These are phyloP conservation scores for Indicator maculatus DNA, from an alignment of 2,113 vertebrate genomes.

Conservation along the genomic window DNA sequence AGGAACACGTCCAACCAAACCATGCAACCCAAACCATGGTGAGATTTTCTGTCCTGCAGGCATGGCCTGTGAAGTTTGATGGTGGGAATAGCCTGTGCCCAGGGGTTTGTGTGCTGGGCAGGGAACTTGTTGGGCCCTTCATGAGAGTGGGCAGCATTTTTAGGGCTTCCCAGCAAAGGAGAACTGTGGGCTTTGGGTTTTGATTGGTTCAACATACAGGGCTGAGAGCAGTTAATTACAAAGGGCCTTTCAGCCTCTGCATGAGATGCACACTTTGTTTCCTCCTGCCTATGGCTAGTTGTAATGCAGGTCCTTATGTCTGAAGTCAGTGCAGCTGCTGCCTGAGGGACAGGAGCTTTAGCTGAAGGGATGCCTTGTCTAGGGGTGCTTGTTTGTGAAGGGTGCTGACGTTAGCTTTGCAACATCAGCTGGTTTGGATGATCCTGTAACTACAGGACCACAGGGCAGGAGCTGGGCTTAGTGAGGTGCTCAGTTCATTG, in stretches of 20 bases:
- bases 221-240: not conserved
- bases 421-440: not conserved
- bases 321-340: conserved; percentile 63
- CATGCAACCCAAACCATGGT: fast-evolving
- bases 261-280: conserved; percentile 62
- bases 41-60: not conserved
- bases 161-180: conserved; percentile 27
- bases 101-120: not conserved
- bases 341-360: conserved; percentile 21
- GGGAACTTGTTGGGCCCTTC: not conserved
- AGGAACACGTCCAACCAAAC: not conserved
- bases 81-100: not conserved
- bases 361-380: conserved; percentile 59
- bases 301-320: conserved; percentile 66
- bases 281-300: conserved; percentile 55
- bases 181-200: conserved; percentile 40
- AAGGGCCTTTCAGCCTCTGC: conserved; percentile 57
- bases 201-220: not conserved
- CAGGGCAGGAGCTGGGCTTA: not conserved
- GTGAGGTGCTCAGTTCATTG: not conserved
- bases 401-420: not conserved
- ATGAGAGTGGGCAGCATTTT: not conserved
- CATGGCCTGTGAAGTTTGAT: not conserved
- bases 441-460: not conserved
- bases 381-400: conserved; percentile 44